These are phyloP conservation scores for Telmatochromis brachygnathus DNA, from an alignment of 2,113 vertebrate genomes.

Conservation along the genomic window DNA sequence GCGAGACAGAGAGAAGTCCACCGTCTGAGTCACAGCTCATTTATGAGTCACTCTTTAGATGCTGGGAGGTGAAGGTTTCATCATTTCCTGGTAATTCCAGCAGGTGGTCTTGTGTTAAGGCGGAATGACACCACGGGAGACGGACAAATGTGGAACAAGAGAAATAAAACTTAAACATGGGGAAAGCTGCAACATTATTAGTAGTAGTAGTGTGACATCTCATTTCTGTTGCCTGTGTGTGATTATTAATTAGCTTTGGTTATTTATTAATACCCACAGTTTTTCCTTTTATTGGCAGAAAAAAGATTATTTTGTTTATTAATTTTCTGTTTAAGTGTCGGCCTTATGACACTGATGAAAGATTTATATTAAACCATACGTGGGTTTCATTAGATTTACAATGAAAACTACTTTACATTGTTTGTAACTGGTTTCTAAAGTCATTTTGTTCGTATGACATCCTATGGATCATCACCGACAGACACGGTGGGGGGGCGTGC, in stretches of 20 bases:
- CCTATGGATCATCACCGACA: background rate
- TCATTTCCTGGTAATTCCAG: background rate
- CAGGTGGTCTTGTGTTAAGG: background rate
- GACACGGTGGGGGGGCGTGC: background rate
- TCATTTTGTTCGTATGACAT: background rate
- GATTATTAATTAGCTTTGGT: background rate
- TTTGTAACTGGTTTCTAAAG: background rate
- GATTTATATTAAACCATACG: background rate
- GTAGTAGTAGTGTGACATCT: fast-evolving
- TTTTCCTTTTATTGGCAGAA: background rate
- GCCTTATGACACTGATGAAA: background rate
- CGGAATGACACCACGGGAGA: background rate
- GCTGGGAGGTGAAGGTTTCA: background rate
- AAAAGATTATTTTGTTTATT: background rate
- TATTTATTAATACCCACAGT: background rate
- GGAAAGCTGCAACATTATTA: background rate
- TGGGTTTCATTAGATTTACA: background rate
- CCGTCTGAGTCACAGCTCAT: background rate
- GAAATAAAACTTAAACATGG: background rate
- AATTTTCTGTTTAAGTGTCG: background rate
- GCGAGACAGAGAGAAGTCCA: background rate
- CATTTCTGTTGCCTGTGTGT: background rate
- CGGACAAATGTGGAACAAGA: background rate
- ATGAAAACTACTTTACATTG: background rate
- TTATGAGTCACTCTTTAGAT: background rate